Conservation (phyloP, 2,113 vertebrate genomes). For the Podilymbus podiceps region DNA sequence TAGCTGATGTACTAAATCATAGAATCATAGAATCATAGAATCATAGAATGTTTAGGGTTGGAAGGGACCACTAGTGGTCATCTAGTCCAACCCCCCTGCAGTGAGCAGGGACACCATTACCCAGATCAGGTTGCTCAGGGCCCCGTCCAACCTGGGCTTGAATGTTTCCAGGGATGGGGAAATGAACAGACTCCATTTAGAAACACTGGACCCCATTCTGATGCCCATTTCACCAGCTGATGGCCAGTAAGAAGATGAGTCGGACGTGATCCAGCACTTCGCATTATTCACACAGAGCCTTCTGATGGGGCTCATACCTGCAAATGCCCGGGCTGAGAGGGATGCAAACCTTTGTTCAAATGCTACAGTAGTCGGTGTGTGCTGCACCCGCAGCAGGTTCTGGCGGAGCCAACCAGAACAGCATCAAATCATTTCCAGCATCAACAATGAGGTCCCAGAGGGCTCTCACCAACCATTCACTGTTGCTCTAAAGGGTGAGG, state of each 20-base stretch:
- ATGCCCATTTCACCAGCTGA: neutral
- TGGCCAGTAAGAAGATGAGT: neutral
- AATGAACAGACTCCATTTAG: neutral
- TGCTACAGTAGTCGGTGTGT: too few relatives aligned
- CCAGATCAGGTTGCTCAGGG: too few relatives aligned
- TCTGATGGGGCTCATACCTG: neutral
- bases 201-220: neutral
- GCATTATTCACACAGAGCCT: neutral
- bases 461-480: neutral
- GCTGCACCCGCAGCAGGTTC: neutral
- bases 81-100: too few relatives aligned
- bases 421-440: neutral
- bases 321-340: neutral
- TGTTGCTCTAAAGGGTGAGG: neutral
- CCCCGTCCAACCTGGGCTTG: too few relatives aligned
- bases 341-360: neutral
- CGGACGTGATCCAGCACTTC: neutral
- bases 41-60: too few relatives aligned
- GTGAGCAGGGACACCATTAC: too few relatives aligned
- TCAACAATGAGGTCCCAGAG: fast-evolving
- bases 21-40: too few relatives aligned
- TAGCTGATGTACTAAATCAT: neutral
- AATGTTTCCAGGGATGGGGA: too few relatives aligned
- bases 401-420: neutral
- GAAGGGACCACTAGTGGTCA: too few relatives aligned